Evolutionary conservation across 2,797 vertebrate species (phyloP).

Genomic region (Adelosebastes latens): DNA sequence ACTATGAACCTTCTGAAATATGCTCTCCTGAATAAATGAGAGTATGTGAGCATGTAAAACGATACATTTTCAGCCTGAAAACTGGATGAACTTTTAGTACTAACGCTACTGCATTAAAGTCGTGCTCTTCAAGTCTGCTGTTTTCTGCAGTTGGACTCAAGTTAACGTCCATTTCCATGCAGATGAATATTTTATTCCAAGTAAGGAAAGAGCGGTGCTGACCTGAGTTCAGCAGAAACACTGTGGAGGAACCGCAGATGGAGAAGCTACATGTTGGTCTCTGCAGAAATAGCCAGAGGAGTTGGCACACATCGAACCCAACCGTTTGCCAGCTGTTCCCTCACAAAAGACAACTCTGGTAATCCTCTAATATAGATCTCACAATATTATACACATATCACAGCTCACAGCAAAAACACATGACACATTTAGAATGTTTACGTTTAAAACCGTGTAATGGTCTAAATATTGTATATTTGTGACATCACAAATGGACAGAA

Average conservation of each 20-base stretch:
- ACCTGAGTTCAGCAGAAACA: slow-evolving; percentile 41
- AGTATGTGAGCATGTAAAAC: not conserved
- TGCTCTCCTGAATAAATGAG: not conserved
- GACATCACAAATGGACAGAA: too few species aligned
- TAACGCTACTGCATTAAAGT: slow-evolving; percentile 12
- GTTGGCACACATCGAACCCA: slow-evolving; percentile 35
- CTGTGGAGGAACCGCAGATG: slow-evolving; percentile 59
- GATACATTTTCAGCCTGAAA: not conserved
- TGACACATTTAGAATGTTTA: too few species aligned
- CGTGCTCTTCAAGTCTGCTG: slow-evolving; percentile 13
- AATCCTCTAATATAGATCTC: slow-evolving; percentile 13
- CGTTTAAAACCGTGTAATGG: too few species aligned
- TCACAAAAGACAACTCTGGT: slow-evolving; percentile 21
- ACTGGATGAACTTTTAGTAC: not conserved
- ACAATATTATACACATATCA: not conserved
- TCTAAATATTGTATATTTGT: too few species aligned
- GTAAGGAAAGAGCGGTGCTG: slow-evolving; percentile 36
- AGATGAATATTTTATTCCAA: slow-evolving; percentile 48
- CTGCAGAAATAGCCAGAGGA: slow-evolving; percentile 66
- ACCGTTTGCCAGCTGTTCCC: slow-evolving; percentile 59
- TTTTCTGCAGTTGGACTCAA: not conserved
- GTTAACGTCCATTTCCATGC: slow-evolving; percentile 24
- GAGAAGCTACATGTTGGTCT: slow-evolving; percentile 58
- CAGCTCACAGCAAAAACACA: not conserved
- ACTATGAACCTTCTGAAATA: not conserved